A percentile compares a stretch with the other conserved stretches of the same genome.
These are phyloP conservation scores for Dinomys branickii DNA, from an alignment of 2,113 vertebrate species.

Conservation along the genomic window DNA sequence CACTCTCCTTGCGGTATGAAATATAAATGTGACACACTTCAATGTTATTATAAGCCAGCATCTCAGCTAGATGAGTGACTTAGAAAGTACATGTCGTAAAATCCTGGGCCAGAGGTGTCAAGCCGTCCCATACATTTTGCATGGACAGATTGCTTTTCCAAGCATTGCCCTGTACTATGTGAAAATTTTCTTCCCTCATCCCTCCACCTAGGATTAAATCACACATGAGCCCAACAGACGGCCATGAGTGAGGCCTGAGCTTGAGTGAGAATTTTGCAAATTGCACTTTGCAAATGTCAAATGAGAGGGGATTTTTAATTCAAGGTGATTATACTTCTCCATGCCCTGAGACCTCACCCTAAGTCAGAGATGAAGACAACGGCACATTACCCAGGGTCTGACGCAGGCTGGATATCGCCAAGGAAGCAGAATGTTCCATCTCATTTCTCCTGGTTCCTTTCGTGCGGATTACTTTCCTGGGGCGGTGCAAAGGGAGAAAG, in stretches of 20 bases:
- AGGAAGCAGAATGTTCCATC: neutral
- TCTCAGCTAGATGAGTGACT: conserved; percentile 44
- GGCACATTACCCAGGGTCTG: neutral
- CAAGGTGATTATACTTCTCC: neutral
- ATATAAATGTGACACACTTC: conserved; percentile 46
- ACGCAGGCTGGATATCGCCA: neutral
- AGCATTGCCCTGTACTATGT: neutral
- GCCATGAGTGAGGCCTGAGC: neutral
- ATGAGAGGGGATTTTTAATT: conserved; percentile 27
- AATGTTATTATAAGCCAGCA: conserved; percentile 26
- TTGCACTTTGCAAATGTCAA: conserved; percentile 44
- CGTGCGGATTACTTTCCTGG: neutral
- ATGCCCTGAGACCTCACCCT: neutral
- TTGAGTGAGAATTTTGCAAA: neutral
- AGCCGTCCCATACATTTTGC: neutral
- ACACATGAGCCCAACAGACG: neutral
- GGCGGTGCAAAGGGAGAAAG: neutral
- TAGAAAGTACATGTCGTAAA: conserved; percentile 21
- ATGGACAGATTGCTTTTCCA: conserved; percentile 9
- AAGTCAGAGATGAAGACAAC: neutral
- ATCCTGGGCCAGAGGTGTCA: conserved; percentile 4
- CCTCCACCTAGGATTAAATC: conserved; percentile 27
- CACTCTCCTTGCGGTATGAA: conserved; percentile 16
- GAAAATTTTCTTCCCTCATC: conserved; percentile 3
- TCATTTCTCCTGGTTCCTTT: conserved; percentile 52